Percentiles rank a stretch among this genome's conserved stretches.
These are phyloP conservation scores for Caradrina clavipalpis DNA, from an alignment of 2,888 invertebrate species.

Conservation along the genomic window DNA sequence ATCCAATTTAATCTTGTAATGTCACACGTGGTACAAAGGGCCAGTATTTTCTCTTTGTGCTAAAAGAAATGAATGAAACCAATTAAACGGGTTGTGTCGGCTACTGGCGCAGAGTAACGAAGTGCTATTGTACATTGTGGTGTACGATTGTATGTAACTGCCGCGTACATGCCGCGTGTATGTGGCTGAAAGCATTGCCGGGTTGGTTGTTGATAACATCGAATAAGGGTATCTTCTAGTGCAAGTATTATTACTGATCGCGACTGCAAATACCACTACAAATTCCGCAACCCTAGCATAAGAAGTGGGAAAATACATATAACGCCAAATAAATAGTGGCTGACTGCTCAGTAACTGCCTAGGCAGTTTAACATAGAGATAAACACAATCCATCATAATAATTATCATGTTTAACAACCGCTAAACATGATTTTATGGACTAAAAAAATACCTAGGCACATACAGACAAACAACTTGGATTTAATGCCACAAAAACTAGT, in stretches of 20 bases:
- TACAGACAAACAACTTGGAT: not conserved
- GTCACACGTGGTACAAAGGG: not conserved
- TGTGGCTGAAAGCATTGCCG: not conserved
- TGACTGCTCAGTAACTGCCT: no score
- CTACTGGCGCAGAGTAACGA: not conserved
- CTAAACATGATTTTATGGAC: no score
- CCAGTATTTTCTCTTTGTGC: slow-evolving; percentile 5
- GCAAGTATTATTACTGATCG: no score
- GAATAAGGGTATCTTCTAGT: not conserved
- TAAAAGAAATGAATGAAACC: slow-evolving; percentile 16
- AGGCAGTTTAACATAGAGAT: not conserved
- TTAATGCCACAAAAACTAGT: slow-evolving; percentile 14
- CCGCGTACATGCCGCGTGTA: no score
- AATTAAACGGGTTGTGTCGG: slow-evolving; percentile 16
- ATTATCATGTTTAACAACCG: not conserved
- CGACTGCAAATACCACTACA: no score
- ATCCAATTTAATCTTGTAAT: slow-evolving; percentile 11
- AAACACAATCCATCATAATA: not conserved
- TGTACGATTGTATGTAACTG: not conserved
- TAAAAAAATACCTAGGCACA: not conserved
- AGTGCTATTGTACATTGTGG: slow-evolving; percentile 1
- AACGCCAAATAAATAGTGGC: not conserved
- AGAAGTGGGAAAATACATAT: no score
- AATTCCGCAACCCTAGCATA: no score
- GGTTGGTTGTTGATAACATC: slow-evolving; percentile 1